Conservation (phyloP, 2,113 vertebrate genomes). For the Dromas ardeola region DNA sequence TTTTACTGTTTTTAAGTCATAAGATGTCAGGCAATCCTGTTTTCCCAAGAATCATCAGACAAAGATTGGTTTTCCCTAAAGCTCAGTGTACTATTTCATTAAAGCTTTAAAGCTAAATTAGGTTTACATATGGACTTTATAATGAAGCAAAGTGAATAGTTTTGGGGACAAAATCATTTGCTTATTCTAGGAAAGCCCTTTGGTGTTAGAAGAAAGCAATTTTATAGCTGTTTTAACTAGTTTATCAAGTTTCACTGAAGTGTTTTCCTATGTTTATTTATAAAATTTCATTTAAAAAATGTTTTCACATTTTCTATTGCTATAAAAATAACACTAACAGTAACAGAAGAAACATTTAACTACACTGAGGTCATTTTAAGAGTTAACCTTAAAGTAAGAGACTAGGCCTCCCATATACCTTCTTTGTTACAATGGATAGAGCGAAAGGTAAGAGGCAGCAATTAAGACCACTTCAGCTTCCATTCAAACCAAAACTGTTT, state of each 20-base stretch:
- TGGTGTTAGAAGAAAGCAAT: neutral
- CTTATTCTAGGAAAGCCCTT: neutral
- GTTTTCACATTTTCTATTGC: neutral
- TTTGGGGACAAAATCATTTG: neutral
- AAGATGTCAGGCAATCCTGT: neutral
- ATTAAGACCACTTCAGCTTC: neutral
- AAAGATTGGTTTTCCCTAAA: neutral
- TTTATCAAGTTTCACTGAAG: neutral
- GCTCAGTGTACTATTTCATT: neutral
- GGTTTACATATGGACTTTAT: neutral
- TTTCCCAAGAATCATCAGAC: neutral
- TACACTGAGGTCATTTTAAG: neutral
- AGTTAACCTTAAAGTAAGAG: neutral
- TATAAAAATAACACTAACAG: neutral
- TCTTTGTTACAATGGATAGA: neutral
- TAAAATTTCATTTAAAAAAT: accelerated
- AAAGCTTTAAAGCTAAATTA: neutral
- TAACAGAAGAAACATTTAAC: neutral
- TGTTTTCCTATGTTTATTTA: neutral
- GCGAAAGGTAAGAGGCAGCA: neutral
- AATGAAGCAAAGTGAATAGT: neutral
- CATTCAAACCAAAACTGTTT: neutral
- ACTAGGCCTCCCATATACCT: neutral
- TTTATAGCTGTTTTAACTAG: neutral
- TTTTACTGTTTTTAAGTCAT: neutral